Base-by-base conservation (phyloP, 2,888 invertebrate genomes). In the Drosophila yooni region DNA sequence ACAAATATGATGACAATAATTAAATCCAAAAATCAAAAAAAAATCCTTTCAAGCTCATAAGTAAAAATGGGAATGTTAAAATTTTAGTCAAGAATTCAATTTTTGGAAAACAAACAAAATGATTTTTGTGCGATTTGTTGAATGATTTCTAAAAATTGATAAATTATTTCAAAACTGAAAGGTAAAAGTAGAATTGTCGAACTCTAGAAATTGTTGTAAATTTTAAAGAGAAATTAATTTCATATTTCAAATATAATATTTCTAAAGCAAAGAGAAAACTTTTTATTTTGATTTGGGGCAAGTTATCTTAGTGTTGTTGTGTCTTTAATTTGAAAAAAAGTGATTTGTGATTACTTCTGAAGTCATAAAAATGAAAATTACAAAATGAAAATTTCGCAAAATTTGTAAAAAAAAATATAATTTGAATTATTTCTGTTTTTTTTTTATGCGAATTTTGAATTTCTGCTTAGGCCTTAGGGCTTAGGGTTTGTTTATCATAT, bases 151-250 rank as follows among this genome's bases (percentile, higher is more conserved):
- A 31, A 31, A 31, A 8, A 7, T 31, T 0, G 15, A 18, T 6
- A 5, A 38, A 18, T 3, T 18, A 38, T 38, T 38, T 7, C 0
- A 18, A 38, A 38, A 18, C 18, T 2, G 18, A 2, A 18, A 38
- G 7, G 3, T 3, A 18, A 38, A 18, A 38, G 18, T 3, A 7
- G 2, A 0, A 3, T 3, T 7, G 7, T 8, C 18, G 0, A 8
- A 8, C 1, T 18, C 8, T 3, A 3, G 3, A 38, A 38, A 18
- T 18, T 3, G 1, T 18, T 18, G 3, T 8, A 3, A 38, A n/a
- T 38, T 1, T 8, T n/a, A 38, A n/a, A 8, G 18, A 6, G 1
- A 38, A n/a, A 38, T n/a, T n/a, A 3, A 38, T 38, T n/a, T n/a
- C n/a, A n/a, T n/a, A n/a, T n/a, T n/a, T n/a, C n/a, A n/a, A n/a